Evolutionary conservation across 2,113 vertebrate species (phyloP), one percentile per base, ranked within the genome.

Genomic region (Corvus cornix): DNA sequence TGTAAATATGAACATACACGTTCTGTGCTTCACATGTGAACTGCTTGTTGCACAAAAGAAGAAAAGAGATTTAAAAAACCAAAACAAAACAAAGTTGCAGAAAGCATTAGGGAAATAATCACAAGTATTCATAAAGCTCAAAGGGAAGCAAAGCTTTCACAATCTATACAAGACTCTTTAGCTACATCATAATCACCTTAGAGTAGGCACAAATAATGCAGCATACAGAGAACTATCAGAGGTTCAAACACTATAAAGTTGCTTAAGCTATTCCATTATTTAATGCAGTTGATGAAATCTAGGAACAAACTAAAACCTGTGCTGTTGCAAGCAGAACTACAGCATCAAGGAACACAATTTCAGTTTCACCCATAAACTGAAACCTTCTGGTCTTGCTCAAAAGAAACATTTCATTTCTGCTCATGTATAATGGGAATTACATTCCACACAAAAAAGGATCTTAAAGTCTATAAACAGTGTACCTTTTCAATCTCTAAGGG

Each of bases 401-500:
- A 90, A 96, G 86, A 79, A 91, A 77, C 82, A 67, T 96, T 93
- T 89, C 23, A 92, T 96, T 97, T 97, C 87, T 97, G 55, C 53
- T 96, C 35, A 46, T 72, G 90, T 95, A 90, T 96, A 97, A 97
- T 94, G 93, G 94, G 92, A 97, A 97, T 97, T 97, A 97, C 41
- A 55, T 91, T 95, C 96, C 89, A 93, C 76, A 81, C 49, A 95
- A 94, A 95, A 96, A 96, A 68, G 90, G 91, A 95, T 94, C 94
- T 96, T 87, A 55, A 91, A 90, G 93, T 96, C 97, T 96, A 96
- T 97, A 96, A 97, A 95, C 79, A 95, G 97, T 95, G 79, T 96
- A 97, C 92, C 94, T 95, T 98, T 97, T 97, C 95, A 95, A 94
- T 97, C 97, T 97, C 95, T 41, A 68, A 96, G 97, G 96, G 95